Conservation (phyloP, 1,140 invertebrate genomes). For the Philopotamus ludificatus region DNA sequence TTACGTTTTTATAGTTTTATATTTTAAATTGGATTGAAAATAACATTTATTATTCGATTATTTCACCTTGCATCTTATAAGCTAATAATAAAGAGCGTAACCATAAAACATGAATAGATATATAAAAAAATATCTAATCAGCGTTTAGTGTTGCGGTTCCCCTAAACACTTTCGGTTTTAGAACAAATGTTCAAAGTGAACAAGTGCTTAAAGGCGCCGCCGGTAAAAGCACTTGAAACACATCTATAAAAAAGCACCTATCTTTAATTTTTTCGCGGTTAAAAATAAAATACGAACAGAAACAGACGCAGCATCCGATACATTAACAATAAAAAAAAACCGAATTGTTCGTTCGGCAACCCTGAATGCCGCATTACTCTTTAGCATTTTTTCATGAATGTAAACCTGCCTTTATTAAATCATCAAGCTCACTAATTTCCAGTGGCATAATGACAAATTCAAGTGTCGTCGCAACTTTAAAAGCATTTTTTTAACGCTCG, state of each 20-base stretch:
- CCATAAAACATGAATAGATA: no score
- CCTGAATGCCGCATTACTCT: background rate
- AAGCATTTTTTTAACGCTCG: constrained; percentile 13
- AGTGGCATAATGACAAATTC: background rate
- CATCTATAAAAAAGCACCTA: constrained; percentile 21
- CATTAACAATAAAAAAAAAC: no score
- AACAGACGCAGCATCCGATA: no score
- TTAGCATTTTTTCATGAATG: background rate
- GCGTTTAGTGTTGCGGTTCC: background rate
- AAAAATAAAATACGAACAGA: background rate
- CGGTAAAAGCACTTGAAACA: background rate
- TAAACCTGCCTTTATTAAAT: background rate
- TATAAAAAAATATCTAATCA: background rate
- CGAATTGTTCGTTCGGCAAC: no score
- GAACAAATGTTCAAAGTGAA: constrained; percentile 8
- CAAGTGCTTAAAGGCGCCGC: constrained; percentile 19
- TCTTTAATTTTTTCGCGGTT: background rate
- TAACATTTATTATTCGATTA: no score
- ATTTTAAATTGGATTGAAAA: no score
- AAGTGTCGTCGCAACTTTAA: no score
- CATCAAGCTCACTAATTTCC: constrained; percentile 6
- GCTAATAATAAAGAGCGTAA: no score
- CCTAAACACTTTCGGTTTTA: constrained; percentile 11
- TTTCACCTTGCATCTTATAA: no score
- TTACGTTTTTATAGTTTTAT: no score